Base-by-base conservation (phyloP, 2,797 vertebrate species). In the Spinibarbus caldwelli region DNA sequence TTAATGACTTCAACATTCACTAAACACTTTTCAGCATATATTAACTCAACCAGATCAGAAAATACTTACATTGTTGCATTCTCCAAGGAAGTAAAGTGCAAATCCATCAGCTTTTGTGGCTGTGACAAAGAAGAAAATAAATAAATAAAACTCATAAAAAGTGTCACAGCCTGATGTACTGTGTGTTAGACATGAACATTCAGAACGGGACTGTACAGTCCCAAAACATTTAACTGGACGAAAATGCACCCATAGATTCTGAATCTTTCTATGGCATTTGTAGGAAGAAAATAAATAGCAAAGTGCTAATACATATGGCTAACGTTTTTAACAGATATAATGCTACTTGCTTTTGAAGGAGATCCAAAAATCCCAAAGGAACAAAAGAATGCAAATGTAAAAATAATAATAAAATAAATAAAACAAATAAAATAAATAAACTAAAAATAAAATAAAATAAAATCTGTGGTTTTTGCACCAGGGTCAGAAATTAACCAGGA, bases 21-120 rank as follows among this genome's bases (percentile, higher is more conserved):
- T 47, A 31, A 29, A 80, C 19, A 34, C 19, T 31, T 23, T 47
- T 41, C 26, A 21, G 49, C 49, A 38, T 79, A 1, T 34, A 23
- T 66, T 2, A 23, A 26, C 21, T 41, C 7, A 41, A 76, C 68
- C 49, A n/a, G 7, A 31, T 26, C n/a, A 67, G 2, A 72, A 75
- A 64, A 19, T 91, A 97, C 98, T 98, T 96, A 99, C 98, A 95
- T 98, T 99, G 97, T 98, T 99, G 96, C 98, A 99, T 96, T 99
- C 98, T 94, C 97, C 98, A 92, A 99, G 96, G 95, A 99, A 99
- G 95, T 99, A 99, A 89, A 99, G 96, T 96, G 97, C 97, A 96
- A 99, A 99, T 95, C 97, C 97, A 93, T 99, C 98, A 91, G 98
- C 98, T 96, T 97, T 99, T 85, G 98, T 99, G 94, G 98, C 98